A percentile compares a stretch with the other conserved stretches of the same genome.
phyloP scores from a whole-genome alignment of 2,113 vertebrate genomes.

The human (Homo sapiens) region DNA sequence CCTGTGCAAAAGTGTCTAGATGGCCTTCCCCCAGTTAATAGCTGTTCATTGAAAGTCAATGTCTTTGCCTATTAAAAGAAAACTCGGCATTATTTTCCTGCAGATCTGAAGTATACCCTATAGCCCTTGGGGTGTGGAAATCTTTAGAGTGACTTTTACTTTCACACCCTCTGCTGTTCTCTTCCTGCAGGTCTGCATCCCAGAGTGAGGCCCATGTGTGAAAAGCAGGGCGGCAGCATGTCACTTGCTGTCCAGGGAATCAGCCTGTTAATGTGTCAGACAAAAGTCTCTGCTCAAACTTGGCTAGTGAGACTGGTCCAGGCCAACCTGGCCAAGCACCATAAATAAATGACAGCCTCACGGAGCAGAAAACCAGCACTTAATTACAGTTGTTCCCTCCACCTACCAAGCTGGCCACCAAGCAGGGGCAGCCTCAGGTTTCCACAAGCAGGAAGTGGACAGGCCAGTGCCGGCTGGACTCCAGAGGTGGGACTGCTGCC shows the following conservation, averaged over 20 bases:
- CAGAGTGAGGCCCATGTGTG: neutral
- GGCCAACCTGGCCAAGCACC: neutral
- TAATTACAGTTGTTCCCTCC: neutral
- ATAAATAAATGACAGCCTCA: neutral
- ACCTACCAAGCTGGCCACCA: accelerated
- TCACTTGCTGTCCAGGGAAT: neutral
- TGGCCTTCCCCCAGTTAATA: accelerated
- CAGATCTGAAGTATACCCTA: neutral
- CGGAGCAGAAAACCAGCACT: too few relatives aligned
- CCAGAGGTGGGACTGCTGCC: accelerated
- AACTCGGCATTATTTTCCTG: neutral
- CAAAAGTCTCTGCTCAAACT: accelerated
- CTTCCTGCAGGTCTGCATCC: neutral
- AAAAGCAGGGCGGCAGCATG: neutral
- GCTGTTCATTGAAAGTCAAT: accelerated
- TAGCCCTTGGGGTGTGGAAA: accelerated
- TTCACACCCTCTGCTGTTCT: neutral
- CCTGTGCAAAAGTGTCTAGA: accelerated
- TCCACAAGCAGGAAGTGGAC: accelerated
- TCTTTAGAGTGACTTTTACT: neutral
- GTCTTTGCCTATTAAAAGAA: neutral
- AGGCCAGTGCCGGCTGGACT: accelerated
- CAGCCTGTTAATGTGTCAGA: neutral
- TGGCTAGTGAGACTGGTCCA: accelerated
- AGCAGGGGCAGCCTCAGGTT: accelerated